These are phyloP conservation scores for Pseudococcus longispinus DNA, from an alignment of 2,888 invertebrate species.

Conservation along the genomic window DNA sequence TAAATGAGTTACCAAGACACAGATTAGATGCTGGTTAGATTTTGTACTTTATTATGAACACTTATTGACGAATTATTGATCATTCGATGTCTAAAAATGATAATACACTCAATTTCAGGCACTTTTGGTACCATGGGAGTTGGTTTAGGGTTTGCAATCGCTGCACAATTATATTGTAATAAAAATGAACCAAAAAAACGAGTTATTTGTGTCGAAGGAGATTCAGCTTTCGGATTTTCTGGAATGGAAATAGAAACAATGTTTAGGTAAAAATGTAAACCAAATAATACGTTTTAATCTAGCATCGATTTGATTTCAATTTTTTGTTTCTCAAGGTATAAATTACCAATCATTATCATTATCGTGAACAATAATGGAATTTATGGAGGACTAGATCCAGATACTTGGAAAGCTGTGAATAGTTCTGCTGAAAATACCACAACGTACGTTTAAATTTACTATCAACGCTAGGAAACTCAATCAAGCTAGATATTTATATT, in stretches of 20 bases:
- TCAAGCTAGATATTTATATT: background rate
- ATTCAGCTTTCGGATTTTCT: conserved; percentile 97
- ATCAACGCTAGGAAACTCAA: background rate
- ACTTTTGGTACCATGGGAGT: conserved; percentile 98
- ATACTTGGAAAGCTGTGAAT: conserved; percentile 75
- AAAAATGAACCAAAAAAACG: conserved; percentile 80
- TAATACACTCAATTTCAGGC: conserved; percentile 59
- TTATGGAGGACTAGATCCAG: conserved; percentile 82
- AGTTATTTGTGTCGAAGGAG: conserved; percentile 94
- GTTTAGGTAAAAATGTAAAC: conserved; percentile 67
- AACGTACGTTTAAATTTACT: conserved; percentile 69
- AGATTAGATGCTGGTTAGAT: conserved; percentile 84
- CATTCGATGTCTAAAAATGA: background rate
- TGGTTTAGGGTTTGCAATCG: conserved; percentile 89
- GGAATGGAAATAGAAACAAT: conserved; percentile 99
- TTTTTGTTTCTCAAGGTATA: conserved; percentile 69
- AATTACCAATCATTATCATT: conserved; percentile 86
- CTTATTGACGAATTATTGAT: background rate
- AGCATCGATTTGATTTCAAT: background rate
- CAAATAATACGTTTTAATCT: background rate
- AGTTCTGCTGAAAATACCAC: conserved; percentile 75
- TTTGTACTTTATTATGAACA: background rate
- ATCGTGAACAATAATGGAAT: conserved; percentile 97
- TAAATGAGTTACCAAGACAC: conserved; percentile 84
- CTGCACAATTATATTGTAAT: conserved; percentile 88